Evolutionary conservation across 1,140 invertebrate genomes (phyloP), one percentile per base, ranked within the genome.

Genomic region (Neodiprion lecontei): DNA sequence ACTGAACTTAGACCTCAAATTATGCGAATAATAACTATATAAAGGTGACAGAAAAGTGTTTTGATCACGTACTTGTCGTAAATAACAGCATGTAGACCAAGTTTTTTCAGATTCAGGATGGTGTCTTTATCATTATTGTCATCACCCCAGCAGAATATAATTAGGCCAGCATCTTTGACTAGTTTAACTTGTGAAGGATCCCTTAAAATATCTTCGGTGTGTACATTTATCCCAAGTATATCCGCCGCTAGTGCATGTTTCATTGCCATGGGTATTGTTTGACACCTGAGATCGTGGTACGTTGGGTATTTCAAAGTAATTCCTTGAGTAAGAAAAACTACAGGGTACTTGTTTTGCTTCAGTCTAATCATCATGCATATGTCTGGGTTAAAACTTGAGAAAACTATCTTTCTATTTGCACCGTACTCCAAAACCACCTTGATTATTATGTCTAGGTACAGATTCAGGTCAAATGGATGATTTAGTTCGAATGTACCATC

Each of bases 111-210:
- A 81, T 94, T 91, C 78, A 94, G 93, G 66, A 98, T 97, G 1
- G 95, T 96, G n/a, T 92, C 92, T 74, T 93, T 92, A 84, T 96
- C 93, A 80, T 98, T 98, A 82, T 97, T 97, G 83, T 98, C 96
- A 83, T 98, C 96, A 7, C 97, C 97, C 97, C 97, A 99, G 84
- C 96, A 97, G 84, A 99, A 99, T 66, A 98, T 92, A 1, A 98
- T 92, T 21, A 98, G 89, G 14, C 94, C 94, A 48, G 92, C 90
- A 77, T 94, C 91, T 77, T 93, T 93, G 0, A 94, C 94, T 69
- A 94, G 83, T 79, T 94, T 92, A 1, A 97, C 92, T 87, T 96
- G 92, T 11, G 91, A 91, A 17, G 94, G 91, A 88, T 98, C 95
- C 71, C 95, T 88, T 67, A 99, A 88, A 77, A 99, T 90, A 84